Evolutionary conservation across 2,797 vertebrate genomes (phyloP), one percentile per base, ranked within the genome.

Genomic region (Anas georgica): DNA sequence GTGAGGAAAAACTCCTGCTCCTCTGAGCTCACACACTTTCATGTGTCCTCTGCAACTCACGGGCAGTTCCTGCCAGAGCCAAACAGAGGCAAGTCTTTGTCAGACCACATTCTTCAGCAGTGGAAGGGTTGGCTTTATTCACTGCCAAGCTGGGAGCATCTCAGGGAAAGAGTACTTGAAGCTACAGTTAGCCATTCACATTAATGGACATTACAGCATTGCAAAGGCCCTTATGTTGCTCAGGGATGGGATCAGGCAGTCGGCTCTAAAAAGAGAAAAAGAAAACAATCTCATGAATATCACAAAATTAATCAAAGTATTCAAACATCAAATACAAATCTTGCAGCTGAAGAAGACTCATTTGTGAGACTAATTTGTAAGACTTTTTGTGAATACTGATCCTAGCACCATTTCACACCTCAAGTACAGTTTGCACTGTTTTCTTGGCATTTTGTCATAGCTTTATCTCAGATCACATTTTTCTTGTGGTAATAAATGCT

Each of bases 51-150:
- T 68, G 26, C 13, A 83, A 33, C 17, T 58, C 46, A 55, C 12
- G 66, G 17, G 12, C 28, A 0, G 0, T 54, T 86, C 22, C 52
- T 52, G 37, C 10, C 5, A 1, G 1, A 26, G 35, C 22, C 33
- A 59, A 22, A 59, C 2, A 54, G 59, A 67, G n/a, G 37, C 73
- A 59, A 2, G 15, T 59, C 25, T 77, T 77, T 67, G 33, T 39
- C 35, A 62, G 37, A 84, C 2, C n/a, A 70, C 14, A 6, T 20
- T 45, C 67, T 62, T 63, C 3, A 70, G 17, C 39, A 74, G 60
- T 37, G 45, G 56, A 35, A 77, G 28, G 39, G 31, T 28, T 56
- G 23, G 7, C 17, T 88, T 10, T 9, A 3, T 46, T 50, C 39
- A n/a, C 43, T 90, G 77, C 12, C 18, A n/a, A 12, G 29, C 74